Evolutionary conservation across 2,113 vertebrate species (phyloP).

Genomic region (Plecotus auritus): DNA sequence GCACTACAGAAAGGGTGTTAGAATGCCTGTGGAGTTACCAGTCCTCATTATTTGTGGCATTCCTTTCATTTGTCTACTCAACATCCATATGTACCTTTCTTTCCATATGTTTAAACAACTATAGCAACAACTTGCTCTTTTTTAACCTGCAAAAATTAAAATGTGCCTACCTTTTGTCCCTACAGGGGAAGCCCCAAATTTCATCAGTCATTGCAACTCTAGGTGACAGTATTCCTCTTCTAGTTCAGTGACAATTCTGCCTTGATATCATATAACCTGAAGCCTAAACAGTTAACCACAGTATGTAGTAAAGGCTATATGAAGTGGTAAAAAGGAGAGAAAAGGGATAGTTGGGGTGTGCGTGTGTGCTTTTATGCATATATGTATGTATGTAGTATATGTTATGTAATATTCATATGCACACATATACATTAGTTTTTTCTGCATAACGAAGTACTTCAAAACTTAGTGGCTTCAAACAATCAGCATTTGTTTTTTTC

Average conservation of each 20-base stretch:
- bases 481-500: background rate
- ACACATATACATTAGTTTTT: background rate
- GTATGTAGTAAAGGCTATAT: background rate
- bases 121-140: background rate
- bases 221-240: background rate
- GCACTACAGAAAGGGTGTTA: accelerated
- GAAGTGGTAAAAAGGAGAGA: background rate
- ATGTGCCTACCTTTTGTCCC: background rate
- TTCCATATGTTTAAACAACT: background rate
- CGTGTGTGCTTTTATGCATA: background rate
- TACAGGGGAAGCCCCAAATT: background rate
- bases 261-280: background rate
- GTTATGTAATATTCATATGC: background rate
- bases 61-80: background rate
- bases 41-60: background rate
- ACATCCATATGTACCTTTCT: background rate
- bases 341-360: background rate
- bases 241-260: background rate
- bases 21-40: background rate
- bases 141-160: background rate
- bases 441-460: background rate
- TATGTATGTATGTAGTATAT: background rate
- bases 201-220: background rate
- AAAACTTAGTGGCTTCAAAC: background rate
- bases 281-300: background rate